Evolutionary conservation across 2,888 invertebrate species (phyloP).

Genomic region (Rotaria magnacalcarata): DNA sequence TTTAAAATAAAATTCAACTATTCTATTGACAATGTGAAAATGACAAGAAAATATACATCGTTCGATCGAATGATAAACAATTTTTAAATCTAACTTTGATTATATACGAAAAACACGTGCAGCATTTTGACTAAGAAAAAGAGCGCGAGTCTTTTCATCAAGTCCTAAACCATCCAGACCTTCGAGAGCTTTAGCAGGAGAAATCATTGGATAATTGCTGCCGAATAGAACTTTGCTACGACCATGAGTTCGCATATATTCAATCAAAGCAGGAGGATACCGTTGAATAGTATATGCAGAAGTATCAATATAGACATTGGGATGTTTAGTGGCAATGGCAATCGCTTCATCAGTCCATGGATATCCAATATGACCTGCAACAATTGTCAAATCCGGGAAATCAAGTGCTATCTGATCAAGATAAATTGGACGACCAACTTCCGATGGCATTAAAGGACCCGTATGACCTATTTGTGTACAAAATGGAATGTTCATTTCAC

Average conservation of each 20-base stretch:
- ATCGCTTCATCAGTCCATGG: constrained; percentile 3
- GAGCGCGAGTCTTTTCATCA: background rate
- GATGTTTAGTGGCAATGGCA: background rate
- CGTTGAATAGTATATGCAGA: background rate
- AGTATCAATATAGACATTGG: background rate
- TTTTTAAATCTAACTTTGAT: background rate
- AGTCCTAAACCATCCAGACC: background rate
- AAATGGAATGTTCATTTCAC: background rate
- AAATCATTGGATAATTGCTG: background rate
- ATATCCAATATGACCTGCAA: background rate
- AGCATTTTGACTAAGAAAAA: background rate
- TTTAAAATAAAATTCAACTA: no score
- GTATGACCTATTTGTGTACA: constrained; percentile 8
- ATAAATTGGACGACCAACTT: constrained; percentile 8
- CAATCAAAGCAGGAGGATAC: background rate
- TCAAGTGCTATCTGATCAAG: background rate
- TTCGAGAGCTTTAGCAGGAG: background rate
- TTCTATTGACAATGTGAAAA: no score
- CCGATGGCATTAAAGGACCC: background rate
- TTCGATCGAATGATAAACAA: no score
- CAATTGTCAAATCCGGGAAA: background rate
- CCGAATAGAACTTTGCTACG: background rate
- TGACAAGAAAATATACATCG: no score
- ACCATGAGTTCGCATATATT: background rate
- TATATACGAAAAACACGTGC: background rate